Evolutionary conservation across 1,140 invertebrate genomes (phyloP).

Genomic region (Meteorus sp.): DNA sequence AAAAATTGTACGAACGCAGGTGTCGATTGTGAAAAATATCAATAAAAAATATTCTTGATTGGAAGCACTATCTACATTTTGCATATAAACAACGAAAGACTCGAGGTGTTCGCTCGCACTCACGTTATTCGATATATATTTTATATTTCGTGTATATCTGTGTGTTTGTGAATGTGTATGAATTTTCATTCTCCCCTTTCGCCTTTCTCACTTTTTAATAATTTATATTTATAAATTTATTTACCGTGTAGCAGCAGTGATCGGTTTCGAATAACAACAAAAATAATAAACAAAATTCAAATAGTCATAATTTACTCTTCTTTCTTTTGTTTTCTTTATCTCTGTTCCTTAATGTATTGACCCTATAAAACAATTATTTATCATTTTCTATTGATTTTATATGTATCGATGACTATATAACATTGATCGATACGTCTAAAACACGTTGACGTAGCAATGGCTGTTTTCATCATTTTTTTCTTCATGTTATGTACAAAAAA

Average conservation of each 20-base stretch:
- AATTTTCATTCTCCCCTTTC: not conserved
- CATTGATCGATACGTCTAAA: conserved; percentile 30
- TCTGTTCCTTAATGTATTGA: conserved; percentile 16
- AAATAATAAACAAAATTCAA: conserved; percentile 2
- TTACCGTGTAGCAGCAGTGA: conserved; percentile 20
- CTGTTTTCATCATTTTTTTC: too few relatives aligned
- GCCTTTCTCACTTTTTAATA: not conserved
- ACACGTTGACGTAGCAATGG: conserved; percentile 20
- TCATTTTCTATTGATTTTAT: too few relatives aligned
- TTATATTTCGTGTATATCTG: conserved; percentile 10
- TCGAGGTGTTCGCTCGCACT: conserved; percentile 20
- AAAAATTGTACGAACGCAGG: conserved; percentile 29
- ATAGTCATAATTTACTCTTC: too few relatives aligned
- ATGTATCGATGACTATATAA: conserved; percentile 25
- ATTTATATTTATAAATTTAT: conserved; percentile 10
- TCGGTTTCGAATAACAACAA: conserved; percentile 20
- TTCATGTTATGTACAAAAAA: conserved; percentile 26
- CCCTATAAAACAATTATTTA: conserved; percentile 22
- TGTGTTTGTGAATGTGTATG: not conserved
- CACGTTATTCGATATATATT: conserved; percentile 1
- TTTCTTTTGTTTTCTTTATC: conserved; percentile 18
- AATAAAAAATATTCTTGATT: conserved; percentile 29
- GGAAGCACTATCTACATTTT: conserved; percentile 25
- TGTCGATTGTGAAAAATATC: conserved; percentile 28
- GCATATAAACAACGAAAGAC: conserved; percentile 26